phyloP scores from a whole-genome alignment of 2,888 invertebrate species.

The Heliconius ethilla region DNA sequence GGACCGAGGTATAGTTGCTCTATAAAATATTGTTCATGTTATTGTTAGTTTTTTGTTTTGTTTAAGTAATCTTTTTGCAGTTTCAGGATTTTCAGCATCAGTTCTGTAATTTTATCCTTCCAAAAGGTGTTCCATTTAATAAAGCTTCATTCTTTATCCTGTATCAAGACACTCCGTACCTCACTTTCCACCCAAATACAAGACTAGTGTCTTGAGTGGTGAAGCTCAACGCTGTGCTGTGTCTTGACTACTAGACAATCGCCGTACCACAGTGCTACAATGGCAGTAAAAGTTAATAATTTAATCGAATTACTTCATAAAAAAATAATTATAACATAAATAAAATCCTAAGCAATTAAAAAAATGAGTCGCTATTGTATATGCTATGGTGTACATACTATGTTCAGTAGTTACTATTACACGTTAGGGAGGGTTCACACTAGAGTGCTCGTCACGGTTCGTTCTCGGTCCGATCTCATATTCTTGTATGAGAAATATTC shows the following conservation, averaged over 20 bases:
- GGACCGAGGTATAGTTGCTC: conserved; percentile 46
- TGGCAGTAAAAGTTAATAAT: not conserved
- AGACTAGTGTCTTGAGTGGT: not conserved
- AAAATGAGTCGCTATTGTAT: not conserved
- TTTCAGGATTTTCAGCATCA: not conserved
- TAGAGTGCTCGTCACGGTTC: no score
- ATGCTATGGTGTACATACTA: not conserved
- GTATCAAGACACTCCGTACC: no score
- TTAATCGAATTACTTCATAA: not conserved
- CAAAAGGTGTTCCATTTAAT: no score
- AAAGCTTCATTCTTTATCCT: no score
- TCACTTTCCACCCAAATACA: no score
- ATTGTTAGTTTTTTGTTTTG: not conserved
- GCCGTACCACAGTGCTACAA: no score
- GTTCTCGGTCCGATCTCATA: no score
- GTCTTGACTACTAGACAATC: not conserved
- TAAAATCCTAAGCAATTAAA: not conserved
- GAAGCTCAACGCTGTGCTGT: not conserved
- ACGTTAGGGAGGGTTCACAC: no score
- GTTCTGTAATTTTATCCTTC: not conserved
- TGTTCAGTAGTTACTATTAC: not conserved
- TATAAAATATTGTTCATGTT: conserved; percentile 22
- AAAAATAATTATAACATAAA: not conserved
- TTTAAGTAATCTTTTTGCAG: not conserved
- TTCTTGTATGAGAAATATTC: no score